Base-by-base conservation (phyloP, 1,140 invertebrate species). In the Leptopilina boulardi region DNA sequence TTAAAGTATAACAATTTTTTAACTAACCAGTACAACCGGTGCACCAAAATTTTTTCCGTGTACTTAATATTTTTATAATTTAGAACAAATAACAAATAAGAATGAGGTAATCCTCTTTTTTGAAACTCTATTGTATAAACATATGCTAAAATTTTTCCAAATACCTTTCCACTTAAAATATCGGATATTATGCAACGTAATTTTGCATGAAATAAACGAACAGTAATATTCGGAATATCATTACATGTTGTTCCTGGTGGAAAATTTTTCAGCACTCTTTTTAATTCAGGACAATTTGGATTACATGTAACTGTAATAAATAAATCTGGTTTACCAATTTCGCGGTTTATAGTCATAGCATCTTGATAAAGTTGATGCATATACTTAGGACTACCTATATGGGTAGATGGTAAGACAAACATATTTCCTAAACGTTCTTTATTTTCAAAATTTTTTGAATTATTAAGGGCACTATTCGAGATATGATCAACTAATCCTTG, bases 361-460 rank as follows among this genome's bases (percentile, higher is more conserved):
- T 74, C 77, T 54, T 78, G 71, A 77, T 77, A 77, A n/a, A 18
- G 70, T 77, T 73, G 76, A 38, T 74, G 75, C 80, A 82, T 78
- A 71, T 79, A 9, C 34, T 77, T 51, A 4, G 80, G 77, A 74
- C 71, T 78, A 6, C 77, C 77, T 23, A 74, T n/a, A 70, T 75
- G 80, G 54, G 77, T 75, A 13, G 73, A 77, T 21, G 78, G 79
- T 71, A 80, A 72, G 77, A 82, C 71, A 30, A 77, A 80, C 51
- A 78, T 76, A 56, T 80, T 82, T 23, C 78, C 76, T 54, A 80
- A 70, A 26, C 76, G 47, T 71, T 79, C 75, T 71, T 82, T 81
- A 38, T 70, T 8, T 70, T 15, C 23, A 23, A 34, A 76, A 74
- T 75, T 77, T 59, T 42, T 54, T 0, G 73, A 51, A 72, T 78